These are phyloP conservation scores for Zenarchopterus dispar DNA, from an alignment of 2,797 vertebrate species.

Conservation along the genomic window DNA sequence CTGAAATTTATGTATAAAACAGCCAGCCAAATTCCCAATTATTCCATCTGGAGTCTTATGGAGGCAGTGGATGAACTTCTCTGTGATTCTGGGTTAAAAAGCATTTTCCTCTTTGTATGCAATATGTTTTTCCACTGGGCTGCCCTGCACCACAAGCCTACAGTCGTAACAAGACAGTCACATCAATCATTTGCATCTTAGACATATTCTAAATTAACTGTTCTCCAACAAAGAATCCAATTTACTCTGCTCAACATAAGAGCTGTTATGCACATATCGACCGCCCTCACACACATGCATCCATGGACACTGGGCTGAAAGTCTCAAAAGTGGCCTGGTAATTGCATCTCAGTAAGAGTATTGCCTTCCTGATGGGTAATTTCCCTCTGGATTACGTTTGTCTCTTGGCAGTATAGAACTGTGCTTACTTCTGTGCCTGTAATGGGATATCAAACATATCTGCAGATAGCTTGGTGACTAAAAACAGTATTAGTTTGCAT, in stretches of 20 bases:
- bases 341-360: slow-evolving; percentile 85
- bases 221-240: slow-evolving; percentile 80
- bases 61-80: slow-evolving; percentile 30
- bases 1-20: slow-evolving; percentile 45
- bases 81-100: slow-evolving; percentile 49
- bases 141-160: slow-evolving; percentile 53
- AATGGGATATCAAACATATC: slow-evolving; percentile 85
- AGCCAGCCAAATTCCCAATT: slow-evolving; percentile 27
- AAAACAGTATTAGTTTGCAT: slow-evolving; percentile 82
- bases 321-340: slow-evolving; percentile 83
- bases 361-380: slow-evolving; percentile 86
- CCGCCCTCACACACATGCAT: slow-evolving; percentile 64
- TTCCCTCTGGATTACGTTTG: slow-evolving; percentile 85
- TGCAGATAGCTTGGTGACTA: slow-evolving; percentile 70
- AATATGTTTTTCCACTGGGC: slow-evolving; percentile 43
- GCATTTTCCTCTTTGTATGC: slow-evolving; percentile 19
- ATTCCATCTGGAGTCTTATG: slow-evolving; percentile 17
- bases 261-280: slow-evolving; percentile 78
- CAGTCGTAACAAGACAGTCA: slow-evolving; percentile 67
- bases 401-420: slow-evolving; percentile 80
- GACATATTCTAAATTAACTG: slow-evolving; percentile 84
- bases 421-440: slow-evolving; percentile 77
- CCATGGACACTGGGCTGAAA: slow-evolving; percentile 70
- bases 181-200: slow-evolving; percentile 83
- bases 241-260: slow-evolving; percentile 79